Evolutionary conservation across 1,140 invertebrate species (phyloP).

Genomic region (Pectinophora gossypiella): DNA sequence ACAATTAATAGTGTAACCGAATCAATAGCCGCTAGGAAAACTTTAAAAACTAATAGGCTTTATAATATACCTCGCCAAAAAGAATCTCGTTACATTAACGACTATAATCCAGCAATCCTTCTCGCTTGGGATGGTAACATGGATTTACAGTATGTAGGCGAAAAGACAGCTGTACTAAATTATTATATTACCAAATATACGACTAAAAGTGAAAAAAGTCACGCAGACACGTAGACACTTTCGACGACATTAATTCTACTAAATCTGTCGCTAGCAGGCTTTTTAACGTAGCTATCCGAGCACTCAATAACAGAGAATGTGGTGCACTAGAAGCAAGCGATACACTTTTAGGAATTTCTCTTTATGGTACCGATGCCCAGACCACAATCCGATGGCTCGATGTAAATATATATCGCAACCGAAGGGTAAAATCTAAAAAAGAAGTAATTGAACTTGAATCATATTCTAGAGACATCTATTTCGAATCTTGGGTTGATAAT

Average conservation of each 20-base stretch:
- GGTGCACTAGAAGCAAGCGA: conserved; percentile 43
- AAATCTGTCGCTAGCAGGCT: conserved; percentile 12
- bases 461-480: conserved; percentile 15
- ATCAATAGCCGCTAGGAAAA: conserved; percentile 9
- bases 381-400: conserved; percentile 50
- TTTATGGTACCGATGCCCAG: conserved; percentile 40
- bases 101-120: conserved; percentile 45
- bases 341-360: conserved; percentile 34
- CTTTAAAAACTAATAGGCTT: background rate
- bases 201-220: conserved; percentile 13
- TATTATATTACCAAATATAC: conserved; percentile 33
- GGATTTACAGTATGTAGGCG: conserved; percentile 48
- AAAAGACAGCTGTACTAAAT: conserved; percentile 37
- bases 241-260: conserved; percentile 10
- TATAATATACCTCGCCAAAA: conserved; percentile 7
- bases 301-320: conserved; percentile 38
- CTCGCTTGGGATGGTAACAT: conserved; percentile 43
- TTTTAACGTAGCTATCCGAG: conserved; percentile 24
- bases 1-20: background rate
- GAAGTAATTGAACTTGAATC: conserved; percentile 7
- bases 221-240: conserved; percentile 5
- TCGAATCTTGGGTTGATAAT: conserved; percentile 13
- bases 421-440: conserved; percentile 12
- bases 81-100: conserved; percentile 26
- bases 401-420: conserved; percentile 27